Conservation (phyloP, 2,113 vertebrate species). For the Alouatta palliata region DNA sequence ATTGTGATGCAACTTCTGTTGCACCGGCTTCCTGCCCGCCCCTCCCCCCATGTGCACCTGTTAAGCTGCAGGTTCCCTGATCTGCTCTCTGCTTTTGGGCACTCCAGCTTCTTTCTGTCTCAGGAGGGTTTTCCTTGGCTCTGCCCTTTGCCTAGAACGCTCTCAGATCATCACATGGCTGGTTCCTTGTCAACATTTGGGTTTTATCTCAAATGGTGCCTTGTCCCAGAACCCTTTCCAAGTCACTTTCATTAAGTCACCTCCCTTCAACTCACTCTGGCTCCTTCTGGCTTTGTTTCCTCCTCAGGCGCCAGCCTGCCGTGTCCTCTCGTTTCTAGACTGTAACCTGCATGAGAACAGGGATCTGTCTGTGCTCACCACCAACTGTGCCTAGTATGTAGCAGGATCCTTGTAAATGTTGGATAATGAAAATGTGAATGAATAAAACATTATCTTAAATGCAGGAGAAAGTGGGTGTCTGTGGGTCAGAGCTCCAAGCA, state of each 20-base stretch:
- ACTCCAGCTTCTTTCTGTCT: neutral
- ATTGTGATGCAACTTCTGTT: neutral
- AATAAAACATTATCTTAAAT: neutral
- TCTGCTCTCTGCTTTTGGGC: neutral
- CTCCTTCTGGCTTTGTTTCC: neutral
- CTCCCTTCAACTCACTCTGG: neutral
- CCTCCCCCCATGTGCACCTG: rapidly evolving
- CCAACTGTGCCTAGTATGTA: rapidly evolving
- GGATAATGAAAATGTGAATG: neutral
- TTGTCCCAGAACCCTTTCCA: neutral
- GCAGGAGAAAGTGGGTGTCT: neutral
- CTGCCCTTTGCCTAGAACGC: neutral
- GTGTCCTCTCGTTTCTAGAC: too few relatives aligned
- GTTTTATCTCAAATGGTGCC: too few relatives aligned
- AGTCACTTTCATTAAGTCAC: neutral
- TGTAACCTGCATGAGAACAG: neutral
- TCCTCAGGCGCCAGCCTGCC: rapidly evolving
- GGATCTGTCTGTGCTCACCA: neutral
- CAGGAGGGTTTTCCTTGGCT: neutral
- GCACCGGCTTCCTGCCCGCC: neutral
- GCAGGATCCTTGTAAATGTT: neutral
- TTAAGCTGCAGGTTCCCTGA: rapidly evolving
- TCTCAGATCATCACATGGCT: rapidly evolving
- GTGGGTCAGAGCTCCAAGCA: neutral
- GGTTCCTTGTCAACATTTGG: neutral